These are phyloP conservation scores for Ranitomeya variabilis DNA, from an alignment of 2,113 vertebrate species.

Conservation along the genomic window DNA sequence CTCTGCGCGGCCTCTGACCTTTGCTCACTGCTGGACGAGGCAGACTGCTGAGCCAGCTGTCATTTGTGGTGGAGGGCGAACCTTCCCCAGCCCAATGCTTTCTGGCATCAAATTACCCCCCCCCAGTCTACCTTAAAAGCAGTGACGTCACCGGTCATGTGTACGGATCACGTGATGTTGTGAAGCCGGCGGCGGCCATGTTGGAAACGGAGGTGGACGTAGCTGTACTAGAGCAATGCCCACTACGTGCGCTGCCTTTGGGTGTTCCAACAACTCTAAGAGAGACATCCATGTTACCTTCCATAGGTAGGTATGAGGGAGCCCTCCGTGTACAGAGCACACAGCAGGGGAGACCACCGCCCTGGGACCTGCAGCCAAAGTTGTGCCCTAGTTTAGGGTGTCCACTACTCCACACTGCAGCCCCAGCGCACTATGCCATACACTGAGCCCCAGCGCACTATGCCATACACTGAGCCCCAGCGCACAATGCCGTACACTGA, in stretches of 20 bases:
- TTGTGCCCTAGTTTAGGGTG: background rate
- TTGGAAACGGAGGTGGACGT: conserved; percentile 27
- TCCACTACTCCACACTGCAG: too few species aligned
- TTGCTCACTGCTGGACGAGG: background rate
- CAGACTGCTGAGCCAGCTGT: conserved; percentile 26
- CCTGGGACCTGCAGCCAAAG: background rate
- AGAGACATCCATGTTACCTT: conserved; percentile 23
- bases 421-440: background rate
- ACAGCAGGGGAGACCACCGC: background rate
- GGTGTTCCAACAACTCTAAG: conserved; percentile 41
- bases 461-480: too few species aligned
- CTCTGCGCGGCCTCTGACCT: too few species aligned
- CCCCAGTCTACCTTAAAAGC: conserved; percentile 29
- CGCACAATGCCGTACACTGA: too few species aligned
- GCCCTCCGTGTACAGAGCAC: background rate
- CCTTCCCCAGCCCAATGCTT: background rate
- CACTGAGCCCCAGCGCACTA: too few species aligned
- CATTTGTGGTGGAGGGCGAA: background rate
- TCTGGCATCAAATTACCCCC: conserved; percentile 19
- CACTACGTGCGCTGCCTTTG: conserved; percentile 42
- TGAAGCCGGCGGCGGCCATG: conserved; percentile 49
- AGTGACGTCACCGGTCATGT: conserved; percentile 1
- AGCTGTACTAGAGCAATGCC: conserved; percentile 6
- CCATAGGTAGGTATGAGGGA: conserved; percentile 35
- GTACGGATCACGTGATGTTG: conserved; percentile 5